Base-by-base conservation (phyloP, 2,113 vertebrate species). In the Egretta garzetta region DNA sequence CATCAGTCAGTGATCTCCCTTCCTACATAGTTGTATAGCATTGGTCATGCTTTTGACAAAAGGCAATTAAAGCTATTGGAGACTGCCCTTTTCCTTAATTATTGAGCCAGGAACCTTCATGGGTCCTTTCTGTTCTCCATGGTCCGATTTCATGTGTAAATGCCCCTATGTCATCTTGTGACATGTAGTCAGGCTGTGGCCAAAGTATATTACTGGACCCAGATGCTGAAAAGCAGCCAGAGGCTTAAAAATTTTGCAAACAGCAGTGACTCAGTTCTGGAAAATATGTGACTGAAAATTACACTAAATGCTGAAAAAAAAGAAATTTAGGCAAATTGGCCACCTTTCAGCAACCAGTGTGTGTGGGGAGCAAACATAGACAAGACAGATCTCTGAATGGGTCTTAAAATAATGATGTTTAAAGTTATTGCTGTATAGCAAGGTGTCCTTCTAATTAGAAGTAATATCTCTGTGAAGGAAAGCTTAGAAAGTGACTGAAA, bases 281-380 rank as follows among this genome's bases (percentile, higher is more conserved):
- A 75, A 89, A 67, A 62, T 24, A n/a, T 2, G 26, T 5, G 18
- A 71, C 9, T 82, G 26, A 66, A 82, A 82, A 82, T 28, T 41
- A 22, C 4, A 8, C 13, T 37, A 59, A 64, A 64, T 64, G 1
- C 22, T 67, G 13, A 32, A 63, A 52, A 52, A 27, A 58, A 32
- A 47, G 43, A 27, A 52, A 10, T 24, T 13, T 13, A 35, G 39
- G 12, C 19, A 70, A 79, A 62, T 4, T 60, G 22, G 19, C 8
- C 9, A 15, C 14, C 2, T 70, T 76, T 74, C 13, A 70, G 20
- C 35, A 21, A 21, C 19, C 6, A 10, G 2, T 50, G 9, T 50
- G 6, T 28, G 12, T 3, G 1, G 8, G 55, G 8, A 59, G 12
- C 3, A 10, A 76, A 43, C 8, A 26, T 0, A 59, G 39, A 27